Evolutionary conservation across 92 coral and sea anemone genomes (phyloP), one percentile per base, ranked within the genome.

Genomic region (Epizoanthus illoricatus): DNA sequence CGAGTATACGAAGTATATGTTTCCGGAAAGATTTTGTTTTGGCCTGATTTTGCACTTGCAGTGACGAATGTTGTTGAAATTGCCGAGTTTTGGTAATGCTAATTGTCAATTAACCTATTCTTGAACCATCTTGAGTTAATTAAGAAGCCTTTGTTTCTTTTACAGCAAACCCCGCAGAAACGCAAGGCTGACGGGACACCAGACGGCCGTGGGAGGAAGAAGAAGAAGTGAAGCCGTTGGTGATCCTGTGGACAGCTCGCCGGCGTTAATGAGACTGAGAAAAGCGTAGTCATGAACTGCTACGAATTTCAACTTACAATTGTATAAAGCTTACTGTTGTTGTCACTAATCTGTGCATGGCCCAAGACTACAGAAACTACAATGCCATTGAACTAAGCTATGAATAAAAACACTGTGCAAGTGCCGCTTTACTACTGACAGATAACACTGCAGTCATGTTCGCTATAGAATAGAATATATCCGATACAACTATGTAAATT

Each of bases 111-210:
- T 41, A 11, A 69, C 15, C 16, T 28, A 71, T 18, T 19, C 75
- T 42, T 70, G 47, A 39, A 49, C 3, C 68, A 11, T 3, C 15
- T 52, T 52, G 56, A 16, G 36, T 28, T 58, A 28, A 52, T 10
- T 52, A 10, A 52, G 56, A 52, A 52, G 10, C 3, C 56, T 13
- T 52, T 58, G 23, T 73, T 21, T 66, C 84, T 86, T 69, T 80
- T 92, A 17, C 87, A 83, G 75, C 90, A 93, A 71, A 90, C 93
- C 18, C 97, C 93, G 49, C 95, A 97, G 91, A 97, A 92, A 54
- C 85, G 99, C 41, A 97, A 97, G 79, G 99, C 99, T 7, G 99
- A 97, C 71, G 99, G 99, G 4, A 97, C 99, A 2, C 99, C 99
- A 20, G 99, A 97, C 57, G 99, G 99, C 21, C 93, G 99, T 4